Evolutionary conservation across 2,113 vertebrate genomes (phyloP), one percentile per base, ranked within the genome.

Genomic region (Oncorhynchus mykiss): DNA sequence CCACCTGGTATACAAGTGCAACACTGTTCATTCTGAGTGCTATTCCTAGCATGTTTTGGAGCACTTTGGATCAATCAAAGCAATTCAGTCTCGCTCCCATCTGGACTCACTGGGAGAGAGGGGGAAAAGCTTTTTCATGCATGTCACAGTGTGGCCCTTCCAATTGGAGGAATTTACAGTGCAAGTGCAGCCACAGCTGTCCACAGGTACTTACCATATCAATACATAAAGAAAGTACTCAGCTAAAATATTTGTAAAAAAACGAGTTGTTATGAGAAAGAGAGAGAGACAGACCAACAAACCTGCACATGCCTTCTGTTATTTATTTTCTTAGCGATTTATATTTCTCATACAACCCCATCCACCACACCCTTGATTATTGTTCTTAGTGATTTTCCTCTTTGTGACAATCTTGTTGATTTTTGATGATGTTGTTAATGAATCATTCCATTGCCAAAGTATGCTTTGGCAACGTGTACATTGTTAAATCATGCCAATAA

Each of bases 41-140:
- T 25, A 76, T 54, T 70, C 34, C 59, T 27, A 70, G 7, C 29
- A 29, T 31, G 22, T 51, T 54, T 67, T 39, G 9, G 65, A 39
- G 7, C 29, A 16, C 16, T 68, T n/a, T 68, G 31, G 18, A 39
- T 31, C 14, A 11, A 14, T 51, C 51, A 54, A 14, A 54, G 51
- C 3, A 4, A 54, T 54, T 14, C 16, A 54, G 14, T 54, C 51
- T 54, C 51, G 18, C 12, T 54, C 16, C 16, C 12, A 54, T 20
- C 29, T 68, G 16, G 31, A 4, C 49, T 60, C 34, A 69, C 64
- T 71, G 51, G 4, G 27, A 66, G n/a, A 65, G 54, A 62, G 27
- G 45, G 27, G 65, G 16, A 9, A 31, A 74, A 78, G 75, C 59
- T 85, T 85, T 73, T 73, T 72, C 75, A 77, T 70, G 67, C 31